A percentile compares a stretch with the other conserved stretches of the same genome.
Evolutionary conservation across 2,113 vertebrate genomes (phyloP).

Genomic region (Cyanistes caeruleus): DNA sequence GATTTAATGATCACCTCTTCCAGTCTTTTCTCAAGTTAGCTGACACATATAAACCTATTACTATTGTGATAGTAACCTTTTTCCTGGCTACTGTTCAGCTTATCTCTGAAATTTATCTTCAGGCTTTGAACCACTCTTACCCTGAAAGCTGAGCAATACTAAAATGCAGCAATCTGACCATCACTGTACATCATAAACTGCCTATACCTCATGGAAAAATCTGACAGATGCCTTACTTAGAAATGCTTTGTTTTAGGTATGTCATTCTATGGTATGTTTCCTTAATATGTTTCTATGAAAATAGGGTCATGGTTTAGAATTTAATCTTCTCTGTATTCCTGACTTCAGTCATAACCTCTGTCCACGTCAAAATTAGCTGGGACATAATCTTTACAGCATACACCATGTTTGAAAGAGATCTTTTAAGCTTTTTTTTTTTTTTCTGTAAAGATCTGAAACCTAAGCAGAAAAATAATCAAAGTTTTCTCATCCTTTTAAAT

Average conservation of each 20-base stretch:
- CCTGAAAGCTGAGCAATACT: neutral
- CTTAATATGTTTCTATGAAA: neutral
- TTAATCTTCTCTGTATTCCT: constrained; percentile 36
- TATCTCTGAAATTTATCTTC: neutral
- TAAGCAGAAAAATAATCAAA: constrained; percentile 40
- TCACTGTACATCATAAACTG: neutral
- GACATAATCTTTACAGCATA: neutral
- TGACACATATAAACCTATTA: neutral
- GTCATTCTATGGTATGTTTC: constrained; percentile 21
- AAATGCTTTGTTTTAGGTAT: constrained; percentile 24
- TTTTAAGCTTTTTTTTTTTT: neutral
- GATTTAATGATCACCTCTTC: neutral
- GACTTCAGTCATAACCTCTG: constrained; percentile 42
- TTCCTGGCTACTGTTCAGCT: neutral
- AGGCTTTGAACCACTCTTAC: neutral
- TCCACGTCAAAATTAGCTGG: neutral
- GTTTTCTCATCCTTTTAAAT: constrained; percentile 27
- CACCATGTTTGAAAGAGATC: neutral
- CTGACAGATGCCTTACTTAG: neutral
- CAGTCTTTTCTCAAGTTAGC: neutral
- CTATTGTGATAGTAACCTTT: neutral
- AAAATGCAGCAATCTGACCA: neutral
- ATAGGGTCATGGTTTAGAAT: constrained; percentile 18
- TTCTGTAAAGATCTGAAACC: neutral
- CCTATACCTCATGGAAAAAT: constrained; percentile 9